Evolutionary conservation across 1,140 invertebrate species (phyloP).

Genomic region (Trichonephila clavipes): DNA sequence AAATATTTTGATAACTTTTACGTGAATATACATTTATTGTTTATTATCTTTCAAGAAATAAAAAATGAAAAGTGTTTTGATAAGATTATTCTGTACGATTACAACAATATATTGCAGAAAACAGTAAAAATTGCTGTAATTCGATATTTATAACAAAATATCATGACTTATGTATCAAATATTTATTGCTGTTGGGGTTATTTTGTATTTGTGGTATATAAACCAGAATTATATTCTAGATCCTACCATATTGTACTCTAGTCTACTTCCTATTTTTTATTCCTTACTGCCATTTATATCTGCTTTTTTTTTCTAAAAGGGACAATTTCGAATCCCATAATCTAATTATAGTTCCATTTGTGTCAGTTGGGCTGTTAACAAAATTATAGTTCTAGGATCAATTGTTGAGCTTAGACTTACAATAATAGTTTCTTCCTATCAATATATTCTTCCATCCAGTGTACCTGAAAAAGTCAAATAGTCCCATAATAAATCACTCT

Average conservation of each 20-base stretch:
- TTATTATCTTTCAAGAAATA: too few species aligned
- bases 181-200: too few species aligned
- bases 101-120: too few species aligned
- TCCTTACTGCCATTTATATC: background rate
- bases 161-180: background rate
- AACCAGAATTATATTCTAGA: background rate
- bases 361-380: background rate
- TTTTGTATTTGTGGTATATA: background rate
- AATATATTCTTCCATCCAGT: background rate
- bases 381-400: background rate
- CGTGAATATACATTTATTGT: too few species aligned
- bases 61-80: too few species aligned
- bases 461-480: background rate
- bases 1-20: too few species aligned
- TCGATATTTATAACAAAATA: too few species aligned
- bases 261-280: background rate
- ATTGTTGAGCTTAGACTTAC: background rate
- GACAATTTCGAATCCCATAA: background rate
- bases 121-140: too few species aligned
- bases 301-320: background rate
- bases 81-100: too few species aligned
- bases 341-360: slow-evolving; percentile 13
- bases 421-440: background rate
- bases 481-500: background rate
- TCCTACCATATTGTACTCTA: background rate